Percentiles rank a stretch among this genome's conserved stretches.
These are phyloP conservation scores for Eristalis arbustorum DNA, from an alignment of 2,888 invertebrate genomes.

Conservation along the genomic window DNA sequence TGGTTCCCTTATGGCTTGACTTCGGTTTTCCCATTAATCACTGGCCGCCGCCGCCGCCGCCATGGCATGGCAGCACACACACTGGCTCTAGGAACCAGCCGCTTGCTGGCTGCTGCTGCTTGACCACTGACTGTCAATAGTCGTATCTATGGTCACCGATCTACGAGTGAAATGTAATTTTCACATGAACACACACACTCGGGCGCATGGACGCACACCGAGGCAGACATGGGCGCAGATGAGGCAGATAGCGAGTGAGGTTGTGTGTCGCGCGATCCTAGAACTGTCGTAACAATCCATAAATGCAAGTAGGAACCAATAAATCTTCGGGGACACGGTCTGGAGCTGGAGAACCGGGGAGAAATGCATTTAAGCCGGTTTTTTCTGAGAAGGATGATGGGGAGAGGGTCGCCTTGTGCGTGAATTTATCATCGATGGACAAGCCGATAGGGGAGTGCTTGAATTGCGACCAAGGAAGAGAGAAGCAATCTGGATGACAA, in stretches of 20 bases:
- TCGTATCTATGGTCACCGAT: slow-evolving; percentile 61
- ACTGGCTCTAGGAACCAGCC: slow-evolving; percentile 28
- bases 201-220: not conserved
- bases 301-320: slow-evolving; percentile 64
- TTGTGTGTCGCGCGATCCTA: slow-evolving; percentile 50
- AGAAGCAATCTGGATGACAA: not conserved
- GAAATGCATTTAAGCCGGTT: slow-evolving; percentile 9
- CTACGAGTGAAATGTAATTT: slow-evolving; percentile 53
- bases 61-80: too few relatives aligned
- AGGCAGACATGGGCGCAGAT: not conserved
- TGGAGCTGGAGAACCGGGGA: not conserved
- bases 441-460: not conserved
- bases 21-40: slow-evolving; percentile 63
- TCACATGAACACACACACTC: slow-evolving; percentile 11
- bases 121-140: slow-evolving; percentile 68
- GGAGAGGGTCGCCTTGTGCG: too few relatives aligned
- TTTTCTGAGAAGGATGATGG: too few relatives aligned
- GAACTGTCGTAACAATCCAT: slow-evolving; percentile 65
- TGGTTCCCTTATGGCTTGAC: slow-evolving; percentile 44
- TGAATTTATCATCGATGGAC: slow-evolving; percentile 44
- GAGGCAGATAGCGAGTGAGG: slow-evolving; percentile 7
- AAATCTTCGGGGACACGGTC: slow-evolving; percentile 42
- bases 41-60: not conserved
- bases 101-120: slow-evolving; percentile 21
- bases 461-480: not conserved